These are phyloP conservation scores for Mesocentrotus franciscanus DNA, from an alignment of 53 echinoderm and acorn worm genomes.

Conservation along the genomic window DNA sequence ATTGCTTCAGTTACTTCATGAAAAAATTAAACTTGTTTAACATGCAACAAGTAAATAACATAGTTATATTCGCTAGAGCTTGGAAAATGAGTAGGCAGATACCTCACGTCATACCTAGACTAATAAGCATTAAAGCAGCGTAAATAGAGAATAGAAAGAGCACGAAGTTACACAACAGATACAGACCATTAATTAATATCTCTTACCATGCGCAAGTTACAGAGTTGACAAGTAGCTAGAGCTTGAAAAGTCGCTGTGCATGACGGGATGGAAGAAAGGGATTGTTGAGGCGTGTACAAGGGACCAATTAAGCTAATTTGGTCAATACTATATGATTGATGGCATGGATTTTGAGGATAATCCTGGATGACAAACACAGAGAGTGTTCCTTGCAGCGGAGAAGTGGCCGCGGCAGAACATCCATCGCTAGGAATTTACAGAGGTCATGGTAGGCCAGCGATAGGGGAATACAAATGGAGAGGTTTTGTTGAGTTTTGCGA, in stretches of 20 bases:
- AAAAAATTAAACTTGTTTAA: too few relatives aligned
- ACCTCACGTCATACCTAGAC: too few relatives aligned
- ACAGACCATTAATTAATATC: not conserved
- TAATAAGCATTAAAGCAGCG: not conserved
- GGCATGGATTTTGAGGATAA: not conserved
- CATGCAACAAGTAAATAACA: too few relatives aligned
- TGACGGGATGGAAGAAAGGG: not conserved
- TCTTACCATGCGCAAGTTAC: not conserved
- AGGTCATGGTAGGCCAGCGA: not conserved
- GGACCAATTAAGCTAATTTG: conserved; percentile 41
- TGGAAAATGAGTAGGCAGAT: too few relatives aligned
- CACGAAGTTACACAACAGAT: not conserved
- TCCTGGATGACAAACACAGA: not conserved
- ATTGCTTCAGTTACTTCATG: too few relatives aligned
- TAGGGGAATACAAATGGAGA: not conserved
- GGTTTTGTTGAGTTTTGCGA: not conserved
- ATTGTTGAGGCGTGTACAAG: not conserved
- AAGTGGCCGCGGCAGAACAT: not conserved
- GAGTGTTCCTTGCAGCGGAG: not conserved
- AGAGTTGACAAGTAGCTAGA: not conserved
- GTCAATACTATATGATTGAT: not conserved
- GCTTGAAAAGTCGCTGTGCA: not conserved
- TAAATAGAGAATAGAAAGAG: not conserved
- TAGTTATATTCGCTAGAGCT: too few relatives aligned
- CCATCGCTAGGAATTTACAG: not conserved